Base-by-base conservation (phyloP, 1,140 invertebrate genomes). In the Periplaneta americana region DNA sequence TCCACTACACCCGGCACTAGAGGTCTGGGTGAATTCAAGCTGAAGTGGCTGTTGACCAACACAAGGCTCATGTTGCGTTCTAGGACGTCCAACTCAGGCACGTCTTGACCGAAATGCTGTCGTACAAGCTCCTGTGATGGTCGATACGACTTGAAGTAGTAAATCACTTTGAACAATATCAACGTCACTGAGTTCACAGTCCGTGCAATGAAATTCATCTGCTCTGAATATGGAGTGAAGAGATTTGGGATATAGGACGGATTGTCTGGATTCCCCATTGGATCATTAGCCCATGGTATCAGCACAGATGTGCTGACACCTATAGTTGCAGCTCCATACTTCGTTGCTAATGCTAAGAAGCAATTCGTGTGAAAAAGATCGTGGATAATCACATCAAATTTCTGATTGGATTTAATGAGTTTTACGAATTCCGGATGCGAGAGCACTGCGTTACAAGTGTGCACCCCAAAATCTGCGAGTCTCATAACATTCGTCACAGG, bases 1-100 rank as follows among this genome's bases (percentile, higher is more conserved):
- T 89, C 90, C 2, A 89, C 87, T 77, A 89, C 90, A 84, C 88
- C 92, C 0, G 92, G 91, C 36, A 91, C 82, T 17, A 88, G 85
- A 18, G 92, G 91, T 39, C 90, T 86, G 3, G 92, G 90, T 86
- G 92, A 91, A 82, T 92, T 90, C 78, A 91, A 88, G 13, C 89
- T 89, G 83, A 91, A 91, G 85, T 94, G 92, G n/a, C 91, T 91
- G 83, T 93, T 93, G 0, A 91, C 88, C 78, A 93, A 83, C 18
- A 92, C 88, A 74, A 93, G 84, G 84, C 91, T 92, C 8, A 91
- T 90, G 82, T 92, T 91, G 11, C 76, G 78, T 33, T 84, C 80
- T 6, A 86, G 76, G 35, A 86, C 85, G 2, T 32, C 13, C 10
- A 85, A 4, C 11, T 80, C 36, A 9, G 83, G 83, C 0, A 83